phyloP scores from a whole-genome alignment of 2,113 vertebrate species.

The Chauna torquata region DNA sequence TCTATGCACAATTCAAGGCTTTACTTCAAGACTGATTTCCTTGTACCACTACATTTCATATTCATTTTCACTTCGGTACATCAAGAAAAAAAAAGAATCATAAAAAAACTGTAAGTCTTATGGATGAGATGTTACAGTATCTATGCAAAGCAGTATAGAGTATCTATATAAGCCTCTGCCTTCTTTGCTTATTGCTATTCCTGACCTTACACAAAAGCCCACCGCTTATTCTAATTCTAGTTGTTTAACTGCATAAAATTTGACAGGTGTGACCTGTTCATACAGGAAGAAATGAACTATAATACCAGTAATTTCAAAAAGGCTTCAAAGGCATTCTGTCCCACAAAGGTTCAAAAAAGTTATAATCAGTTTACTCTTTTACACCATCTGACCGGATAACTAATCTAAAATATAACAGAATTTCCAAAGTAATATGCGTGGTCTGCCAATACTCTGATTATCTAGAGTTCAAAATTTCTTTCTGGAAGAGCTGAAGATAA shows the following conservation, averaged over 20 bases:
- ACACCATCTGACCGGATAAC: neutral
- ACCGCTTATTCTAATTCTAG: neutral
- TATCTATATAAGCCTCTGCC: neutral
- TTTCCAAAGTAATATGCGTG: neutral
- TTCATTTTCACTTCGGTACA: neutral
- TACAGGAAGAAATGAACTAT: neutral
- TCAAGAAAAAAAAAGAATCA: neutral
- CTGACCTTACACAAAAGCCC: neutral
- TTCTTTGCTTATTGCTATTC: neutral
- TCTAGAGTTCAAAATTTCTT: neutral
- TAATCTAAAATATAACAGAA: neutral
- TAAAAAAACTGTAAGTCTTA: neutral
- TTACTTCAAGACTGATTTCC: neutral
- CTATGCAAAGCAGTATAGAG: neutral
- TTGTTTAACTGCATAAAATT: neutral
- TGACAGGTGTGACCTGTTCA: neutral
- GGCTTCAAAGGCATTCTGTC: neutral
- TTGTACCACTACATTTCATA: neutral
- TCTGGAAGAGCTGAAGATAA: neutral
- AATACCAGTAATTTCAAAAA: neutral
- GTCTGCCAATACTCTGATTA: neutral
- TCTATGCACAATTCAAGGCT: conserved; percentile 6
- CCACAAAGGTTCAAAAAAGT: neutral
- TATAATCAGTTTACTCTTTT: neutral
- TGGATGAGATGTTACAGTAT: neutral